phyloP scores from a whole-genome alignment of 2,113 vertebrate genomes.

The Pelvicachromis taeniatus region DNA sequence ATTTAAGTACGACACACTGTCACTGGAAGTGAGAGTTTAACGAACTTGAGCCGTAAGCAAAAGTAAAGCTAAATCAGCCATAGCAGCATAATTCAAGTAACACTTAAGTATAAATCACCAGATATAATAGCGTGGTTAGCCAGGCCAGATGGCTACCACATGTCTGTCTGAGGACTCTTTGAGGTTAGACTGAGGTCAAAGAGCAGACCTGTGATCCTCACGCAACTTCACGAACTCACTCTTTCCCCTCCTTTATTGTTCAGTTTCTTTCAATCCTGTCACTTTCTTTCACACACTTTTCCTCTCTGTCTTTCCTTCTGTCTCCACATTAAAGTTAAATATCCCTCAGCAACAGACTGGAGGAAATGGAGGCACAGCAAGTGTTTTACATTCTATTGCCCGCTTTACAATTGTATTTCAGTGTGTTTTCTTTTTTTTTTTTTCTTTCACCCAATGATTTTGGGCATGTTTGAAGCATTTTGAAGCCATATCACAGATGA shows the following conservation, averaged over 20 bases:
- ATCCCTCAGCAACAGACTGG: conserved; percentile 46
- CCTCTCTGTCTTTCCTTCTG: background rate
- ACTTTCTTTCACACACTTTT: background rate
- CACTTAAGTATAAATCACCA: conserved; percentile 40
- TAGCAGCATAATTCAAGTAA: background rate
- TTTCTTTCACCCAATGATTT: background rate
- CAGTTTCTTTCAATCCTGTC: background rate
- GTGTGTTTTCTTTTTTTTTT: background rate
- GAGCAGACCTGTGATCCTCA: conserved; percentile 43
- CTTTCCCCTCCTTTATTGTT: background rate
- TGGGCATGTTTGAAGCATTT: conserved; percentile 54
- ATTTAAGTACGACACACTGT: background rate
- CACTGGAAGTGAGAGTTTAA: background rate
- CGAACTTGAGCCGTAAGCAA: background rate
- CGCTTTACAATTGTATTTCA: conserved; percentile 16
- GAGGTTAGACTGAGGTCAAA: conserved; percentile 58
- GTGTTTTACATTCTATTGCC: conserved; percentile 40
- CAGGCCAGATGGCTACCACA: conserved; percentile 56
- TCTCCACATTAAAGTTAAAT: conserved; percentile 22
- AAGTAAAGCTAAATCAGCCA: conserved; percentile 19
- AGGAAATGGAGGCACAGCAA: conserved; percentile 13
- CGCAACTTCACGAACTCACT: background rate
- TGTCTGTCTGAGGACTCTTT: conserved; percentile 24
- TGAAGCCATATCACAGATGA: conserved; percentile 66
- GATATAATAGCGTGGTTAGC: background rate